Base-by-base conservation (phyloP, 2,797 vertebrate species). In the Lindbergichthys nudifrons region DNA sequence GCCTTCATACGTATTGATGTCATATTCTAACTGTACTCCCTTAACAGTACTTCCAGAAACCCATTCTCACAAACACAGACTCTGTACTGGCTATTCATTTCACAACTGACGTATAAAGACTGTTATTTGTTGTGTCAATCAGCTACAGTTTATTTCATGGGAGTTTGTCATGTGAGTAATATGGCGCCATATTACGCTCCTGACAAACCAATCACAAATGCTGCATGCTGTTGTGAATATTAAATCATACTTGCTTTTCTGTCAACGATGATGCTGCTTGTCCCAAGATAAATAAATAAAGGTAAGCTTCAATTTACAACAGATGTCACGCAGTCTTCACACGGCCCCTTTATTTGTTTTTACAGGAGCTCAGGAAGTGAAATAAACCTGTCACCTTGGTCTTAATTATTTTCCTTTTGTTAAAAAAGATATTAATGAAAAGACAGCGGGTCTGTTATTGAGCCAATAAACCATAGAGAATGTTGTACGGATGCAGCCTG, bases 91-190 rank as follows among this genome's bases (percentile, higher is more conserved):
- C 18, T 6, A 14, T 43, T 53, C 10, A 51, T 45, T 19, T 18
- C 70, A 32, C 62, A 54, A 56, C 39, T 39, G 32, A 47, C 10
- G 18, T 61, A 9, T 14, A 8, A 53, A 65, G 43, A 32, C 8
- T 9, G 51, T 50, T 57, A 18, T 21, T 45, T 15, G 19, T 30
- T 50, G 3, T 41, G 46, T 70, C 63, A 57, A 13, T 66, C 76
- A 56, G 46, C 26, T 42, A 2, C 47, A 41, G 45, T 42, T 11
- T 18, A 19, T n/a, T 11, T 47, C 23, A 16, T 53, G 64, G 26
- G 46, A 62, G 46, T 68, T 26, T n/a, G 14, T 52, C 23, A 16
- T 53, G 64, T 26, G 41, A 62, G 52, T 68, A 61, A 50, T 36
- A 2, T 4, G 2, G 8, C 50, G 13, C 6, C 46, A 56, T n/a